phyloP scores from a whole-genome alignment of 2,888 invertebrate genomes.

The Dynastes tityus region DNA sequence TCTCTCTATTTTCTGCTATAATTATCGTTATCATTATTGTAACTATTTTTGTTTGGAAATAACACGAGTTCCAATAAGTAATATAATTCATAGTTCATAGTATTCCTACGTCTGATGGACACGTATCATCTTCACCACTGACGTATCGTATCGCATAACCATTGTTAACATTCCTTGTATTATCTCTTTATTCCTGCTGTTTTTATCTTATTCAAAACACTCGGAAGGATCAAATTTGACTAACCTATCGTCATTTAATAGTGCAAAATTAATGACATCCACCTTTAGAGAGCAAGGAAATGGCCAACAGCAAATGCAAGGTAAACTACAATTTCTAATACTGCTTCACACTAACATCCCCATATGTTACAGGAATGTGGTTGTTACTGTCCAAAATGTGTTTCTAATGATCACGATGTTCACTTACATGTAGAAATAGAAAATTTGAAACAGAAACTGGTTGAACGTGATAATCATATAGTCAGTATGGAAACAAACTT shows the following conservation, averaged over 20 bases:
- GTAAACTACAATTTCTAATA: slow-evolving; percentile 22
- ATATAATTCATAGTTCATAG: not conserved
- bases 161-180: slow-evolving; percentile 6
- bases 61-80: not conserved
- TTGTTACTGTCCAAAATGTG: slow-evolving; percentile 74
- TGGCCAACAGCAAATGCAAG: slow-evolving; percentile 51
- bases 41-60: not conserved
- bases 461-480: slow-evolving; percentile 88
- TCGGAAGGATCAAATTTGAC: not conserved
- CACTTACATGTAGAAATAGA: slow-evolving; percentile 92
- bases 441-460: slow-evolving; percentile 85
- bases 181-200: not conserved
- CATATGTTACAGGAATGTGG: slow-evolving; percentile 73
- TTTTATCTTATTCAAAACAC: not conserved
- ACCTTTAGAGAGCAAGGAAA: slow-evolving; percentile 10
- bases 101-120: not conserved
- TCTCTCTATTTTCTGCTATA: not conserved
- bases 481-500: slow-evolving; percentile 90
- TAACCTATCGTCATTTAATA: not conserved
- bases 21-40: slow-evolving; percentile 2
- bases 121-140: not conserved
- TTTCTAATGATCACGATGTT: slow-evolving; percentile 71
- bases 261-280: slow-evolving; percentile 16
- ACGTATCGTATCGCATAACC: slow-evolving; percentile 5
- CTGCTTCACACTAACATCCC: not conserved